Evolutionary conservation across 35 echinoderm and acorn worm species (phyloP), one percentile per base, ranked within the genome.

Genomic region (Heliocidaris erythrogramma): DNA sequence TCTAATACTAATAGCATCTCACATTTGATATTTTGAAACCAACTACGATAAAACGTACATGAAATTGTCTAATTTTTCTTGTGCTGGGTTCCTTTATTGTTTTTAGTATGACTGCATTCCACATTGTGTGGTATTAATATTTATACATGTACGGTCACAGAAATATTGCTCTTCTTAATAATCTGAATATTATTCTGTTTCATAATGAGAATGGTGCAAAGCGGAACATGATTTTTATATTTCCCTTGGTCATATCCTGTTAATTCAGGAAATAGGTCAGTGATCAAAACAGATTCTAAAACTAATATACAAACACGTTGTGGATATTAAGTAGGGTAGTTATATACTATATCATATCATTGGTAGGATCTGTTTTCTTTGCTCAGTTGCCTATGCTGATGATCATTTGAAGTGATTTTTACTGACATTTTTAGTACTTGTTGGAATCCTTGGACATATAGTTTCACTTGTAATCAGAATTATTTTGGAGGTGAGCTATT

Each of bases 251-350:
- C 65, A 4, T 9, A 78, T 78, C 65, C 65, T 78, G 65, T 21
- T 78, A n/a, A 4, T 17, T 5, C 21, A 78, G 65, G 65, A 78
- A 78, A 18, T 6, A 27, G 27, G 65, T 78, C 65, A 5, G 65
- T 78, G 65, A 78, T 78, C 65, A 78, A 78, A 78, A 78, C 65
- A 78, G 65, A 78, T 78, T 78, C 65, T 78, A 78, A 78, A 78
- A 78, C 65, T 78, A 78, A 78, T 78, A 78, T 78, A 7, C 17
- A 27, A 78, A 78, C 17, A 78, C 21, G n/a, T 78, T 24, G 21
- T 21, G 65, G 65, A 78, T 78, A 78, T 27, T 78, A 9, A 78
- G 18, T 4, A 78, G 18, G 21, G n/a, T 2, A 78, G 18, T 1
- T 78, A 27, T 78, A 27, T 78, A 27, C 65, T 27, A n/a, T 78